Base-by-base conservation (phyloP, 92 coral and sea anemone species). In the Heteractis magnifica region DNA sequence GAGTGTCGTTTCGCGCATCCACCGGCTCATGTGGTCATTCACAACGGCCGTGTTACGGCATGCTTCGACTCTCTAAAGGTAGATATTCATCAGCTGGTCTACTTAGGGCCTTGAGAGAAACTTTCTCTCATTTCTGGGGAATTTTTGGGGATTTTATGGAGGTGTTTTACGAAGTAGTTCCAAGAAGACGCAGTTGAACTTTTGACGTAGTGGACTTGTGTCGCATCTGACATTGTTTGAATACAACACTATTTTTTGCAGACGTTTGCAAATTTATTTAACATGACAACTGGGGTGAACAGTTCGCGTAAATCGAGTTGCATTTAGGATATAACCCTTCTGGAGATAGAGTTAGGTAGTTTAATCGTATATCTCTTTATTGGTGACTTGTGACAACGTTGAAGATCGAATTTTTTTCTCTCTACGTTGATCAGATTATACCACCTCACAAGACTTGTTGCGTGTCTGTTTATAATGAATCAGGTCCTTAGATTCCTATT, bases 1-100 rank as follows among this genome's bases (percentile, higher is more conserved):
- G 99, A 96, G 88, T 96, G 99, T 78, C 94, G 99, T 68, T 96
- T 94, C 94, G 99, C 99, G 73, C 99, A 96, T 92, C 99, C 99
- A 71, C 98, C 93, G 85, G 92, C 94, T 88, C 95, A 94, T 87
- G 98, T 96, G 87, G 91, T 87, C 65, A 89, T 96, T 58, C 98
- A 96, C 78, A 96, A 90, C 86, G 99, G 99, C 76, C 95, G 91
- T 87, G 99, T 96, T 84, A 96, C 99, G 83, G 99, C 99, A 51
- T 96, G 99, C 90, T 96, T 96, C 93, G 99, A 96, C 92, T 96
- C 99, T 50, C 84, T 96, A 89, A 96, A 96, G 99, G 99, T 96
- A 92, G 59, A 56, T 62, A 52, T 81, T 18, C 34, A 72, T 19
- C 55, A 76, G 51, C 49, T 82, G 48, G 21, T 71, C 78, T 60